Percentiles rank a stretch among this genome's conserved stretches.
These are phyloP conservation scores for Natrix natrix DNA, from an alignment of 2,797 vertebrate genomes.

Conservation along the genomic window DNA sequence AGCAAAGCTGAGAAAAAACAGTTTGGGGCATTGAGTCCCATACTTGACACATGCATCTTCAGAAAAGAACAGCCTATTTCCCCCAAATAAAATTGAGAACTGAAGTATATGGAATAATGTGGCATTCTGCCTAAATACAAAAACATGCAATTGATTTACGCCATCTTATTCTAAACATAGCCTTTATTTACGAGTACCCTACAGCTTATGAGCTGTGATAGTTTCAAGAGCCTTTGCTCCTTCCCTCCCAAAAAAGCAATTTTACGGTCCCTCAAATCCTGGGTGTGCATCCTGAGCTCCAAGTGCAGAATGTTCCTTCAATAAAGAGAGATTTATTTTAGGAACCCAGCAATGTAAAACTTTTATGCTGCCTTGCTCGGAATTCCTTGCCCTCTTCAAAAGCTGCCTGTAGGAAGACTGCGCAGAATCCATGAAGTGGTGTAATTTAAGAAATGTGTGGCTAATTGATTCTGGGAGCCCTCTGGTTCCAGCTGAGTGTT, in stretches of 20 bases:
- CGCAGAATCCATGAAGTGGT: neutral
- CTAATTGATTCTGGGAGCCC: constrained; percentile 14
- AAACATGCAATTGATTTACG: neutral
- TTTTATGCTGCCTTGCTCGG: neutral
- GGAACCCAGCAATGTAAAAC: neutral
- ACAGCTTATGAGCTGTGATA: neutral
- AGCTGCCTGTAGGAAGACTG: neutral
- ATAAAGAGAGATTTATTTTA: neutral
- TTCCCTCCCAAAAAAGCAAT: neutral
- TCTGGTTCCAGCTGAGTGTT: neutral
- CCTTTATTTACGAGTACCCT: neutral
- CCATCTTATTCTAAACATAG: neutral
- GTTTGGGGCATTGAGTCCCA: neutral
- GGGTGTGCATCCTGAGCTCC: neutral
- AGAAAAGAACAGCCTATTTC: neutral
- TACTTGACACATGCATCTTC: neutral
- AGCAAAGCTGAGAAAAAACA: neutral
- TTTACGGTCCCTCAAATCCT: neutral
- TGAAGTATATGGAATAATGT: neutral
- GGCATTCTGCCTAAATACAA: neutral
- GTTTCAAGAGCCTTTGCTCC: neutral
- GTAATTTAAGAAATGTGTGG: constrained; percentile 8
- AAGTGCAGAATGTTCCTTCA: neutral
- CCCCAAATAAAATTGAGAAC: neutral
- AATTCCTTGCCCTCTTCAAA: neutral